These are phyloP conservation scores for Nanorana parkeri DNA, from an alignment of 2,113 vertebrate species.

Conservation along the genomic window DNA sequence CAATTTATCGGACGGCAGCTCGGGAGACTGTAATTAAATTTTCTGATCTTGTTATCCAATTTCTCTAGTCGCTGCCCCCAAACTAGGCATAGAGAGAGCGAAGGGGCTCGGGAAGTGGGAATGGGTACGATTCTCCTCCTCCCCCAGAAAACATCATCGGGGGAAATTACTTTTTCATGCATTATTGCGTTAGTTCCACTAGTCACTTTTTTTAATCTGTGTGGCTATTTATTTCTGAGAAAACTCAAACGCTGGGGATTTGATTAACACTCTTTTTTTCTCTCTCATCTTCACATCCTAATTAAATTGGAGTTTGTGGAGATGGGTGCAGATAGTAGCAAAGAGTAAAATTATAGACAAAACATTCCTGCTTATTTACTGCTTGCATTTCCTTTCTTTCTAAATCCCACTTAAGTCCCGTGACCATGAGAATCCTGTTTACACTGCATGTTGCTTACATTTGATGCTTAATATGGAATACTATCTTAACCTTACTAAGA, in stretches of 20 bases:
- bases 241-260: slow-evolving; percentile 76
- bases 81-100: slow-evolving; percentile 68
- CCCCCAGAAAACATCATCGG: slow-evolving; percentile 69
- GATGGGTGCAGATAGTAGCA: slow-evolving; percentile 45
- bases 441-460: neutral
- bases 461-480: slow-evolving; percentile 18
- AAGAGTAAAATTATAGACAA: slow-evolving; percentile 31
- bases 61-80: slow-evolving; percentile 82
- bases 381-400: slow-evolving; percentile 22
- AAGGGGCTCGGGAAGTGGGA: slow-evolving; percentile 62
- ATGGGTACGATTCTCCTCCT: slow-evolving; percentile 67
- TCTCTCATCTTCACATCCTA: slow-evolving; percentile 71
- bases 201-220: slow-evolving; percentile 84
- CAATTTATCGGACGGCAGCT: slow-evolving; percentile 78
- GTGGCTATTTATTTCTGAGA: slow-evolving; percentile 79
- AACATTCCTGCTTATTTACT: slow-evolving; percentile 42
- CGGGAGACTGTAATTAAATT: slow-evolving; percentile 83
- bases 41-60: slow-evolving; percentile 87
- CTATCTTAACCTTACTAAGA: neutral
- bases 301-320: slow-evolving; percentile 78
- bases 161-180: slow-evolving; percentile 86
- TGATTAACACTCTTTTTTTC: neutral
- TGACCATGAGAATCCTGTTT: neutral
- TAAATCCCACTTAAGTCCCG: slow-evolving; percentile 55
- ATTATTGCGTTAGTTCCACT: slow-evolving; percentile 87